Base-by-base conservation (phyloP, 1,140 invertebrate genomes). In the Agraylea sexmaculata region DNA sequence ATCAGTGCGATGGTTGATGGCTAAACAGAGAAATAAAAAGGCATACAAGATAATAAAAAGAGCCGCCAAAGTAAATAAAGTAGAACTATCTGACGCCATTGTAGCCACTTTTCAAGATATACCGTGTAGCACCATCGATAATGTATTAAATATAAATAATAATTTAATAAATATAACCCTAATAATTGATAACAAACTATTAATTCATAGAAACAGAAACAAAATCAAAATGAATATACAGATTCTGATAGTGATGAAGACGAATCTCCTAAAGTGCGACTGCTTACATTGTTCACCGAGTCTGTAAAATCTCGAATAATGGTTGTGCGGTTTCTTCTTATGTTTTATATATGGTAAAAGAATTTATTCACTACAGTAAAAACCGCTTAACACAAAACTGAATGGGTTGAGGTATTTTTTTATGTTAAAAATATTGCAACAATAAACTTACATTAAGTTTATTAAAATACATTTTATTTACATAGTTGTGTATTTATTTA, bases 1-100 rank as follows among this genome's bases (percentile, higher is more conserved):
- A 52, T 78, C 75, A 0, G 69, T 75, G 0, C 56, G 75, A 27
- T 78, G 76, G 76, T 51, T 78, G 2, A 49, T 77, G 21, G 66
- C 71, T 0, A 68, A 71, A 10, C 56, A 69, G 31, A 57, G 64
- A 37, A 55, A 58, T 6, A 57, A 59, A 12, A 64, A 69, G 45
- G 75, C 74, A 0, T 60, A 61, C 18, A 51, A 51, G 22, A 69
- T 76, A n/a, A 64, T 77, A 4, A 47, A 53, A 13, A 64, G 59
- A 48, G 73, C 67, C 2, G 73, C 73, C 0, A 64, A 63, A 47
- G 53, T 60, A 0, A 77, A 77, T 47, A 59, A 62, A 1, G 63
- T 68, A 0, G 60, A 60, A 12, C 49, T 75, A 22, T 69, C 71
- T 0, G 50, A 66, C 4, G 51, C 53, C n/a, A 42, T 68, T 1